phyloP scores from a whole-genome alignment of 2,797 vertebrate species.

The Eurystomus glaucurus region DNA sequence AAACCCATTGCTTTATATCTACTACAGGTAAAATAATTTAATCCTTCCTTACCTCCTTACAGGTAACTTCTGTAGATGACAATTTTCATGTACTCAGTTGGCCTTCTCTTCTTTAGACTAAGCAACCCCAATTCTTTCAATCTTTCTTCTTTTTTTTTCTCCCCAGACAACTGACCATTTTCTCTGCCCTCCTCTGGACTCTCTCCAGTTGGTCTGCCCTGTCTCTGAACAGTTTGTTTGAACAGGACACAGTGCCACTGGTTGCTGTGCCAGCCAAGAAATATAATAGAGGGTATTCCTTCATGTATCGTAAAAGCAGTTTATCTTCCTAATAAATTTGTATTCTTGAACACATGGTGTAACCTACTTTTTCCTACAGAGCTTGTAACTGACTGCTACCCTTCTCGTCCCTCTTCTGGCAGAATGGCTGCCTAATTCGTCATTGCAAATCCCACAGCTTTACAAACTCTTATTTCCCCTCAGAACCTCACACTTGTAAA shows the following conservation, averaged over 20 bases:
- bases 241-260: not conserved
- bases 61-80: not conserved
- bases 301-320: not conserved
- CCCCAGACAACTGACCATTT: not conserved
- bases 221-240: not conserved
- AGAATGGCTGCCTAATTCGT: not conserved
- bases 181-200: not conserved
- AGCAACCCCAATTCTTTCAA: not conserved
- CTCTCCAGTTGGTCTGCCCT: not conserved
- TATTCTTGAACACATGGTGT: not conserved
- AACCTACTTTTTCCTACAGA: rapidly evolving
- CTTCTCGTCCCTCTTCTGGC: not conserved
- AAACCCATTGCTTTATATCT: not conserved
- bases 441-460: not conserved
- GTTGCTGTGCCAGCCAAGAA: not conserved
- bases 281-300: not conserved
- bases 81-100: not conserved
- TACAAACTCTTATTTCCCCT: not conserved
- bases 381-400: not conserved
- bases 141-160: not conserved
- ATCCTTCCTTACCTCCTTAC: not conserved
- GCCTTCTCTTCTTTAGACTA: not conserved
- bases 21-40: not conserved
- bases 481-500: not conserved
- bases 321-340: not conserved